Evolutionary conservation across 2,888 invertebrate species (phyloP).

Genomic region (Luperina testacea): DNA sequence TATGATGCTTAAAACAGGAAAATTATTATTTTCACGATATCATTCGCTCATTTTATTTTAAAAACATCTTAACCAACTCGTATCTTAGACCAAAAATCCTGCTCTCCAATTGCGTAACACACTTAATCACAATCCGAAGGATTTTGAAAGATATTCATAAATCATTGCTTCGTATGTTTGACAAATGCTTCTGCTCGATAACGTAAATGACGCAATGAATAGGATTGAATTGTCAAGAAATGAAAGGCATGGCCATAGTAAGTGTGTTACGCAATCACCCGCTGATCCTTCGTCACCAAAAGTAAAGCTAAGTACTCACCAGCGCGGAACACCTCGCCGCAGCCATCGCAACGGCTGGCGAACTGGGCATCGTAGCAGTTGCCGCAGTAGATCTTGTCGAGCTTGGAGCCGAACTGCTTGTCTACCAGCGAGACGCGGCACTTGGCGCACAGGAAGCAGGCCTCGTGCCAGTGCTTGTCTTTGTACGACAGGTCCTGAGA

Average conservation of each 20-base stretch:
- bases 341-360: slow-evolving; percentile 99
- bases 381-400: slow-evolving; percentile 99
- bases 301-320: slow-evolving; percentile 91
- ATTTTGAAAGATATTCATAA: not conserved
- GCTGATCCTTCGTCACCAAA: not conserved
- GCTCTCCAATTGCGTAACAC: not conserved
- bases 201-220: not conserved
- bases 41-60: not conserved
- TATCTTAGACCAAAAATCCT: not conserved
- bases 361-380: slow-evolving; percentile 99
- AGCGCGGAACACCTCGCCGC: slow-evolving; percentile 99
- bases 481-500: slow-evolving; percentile 99
- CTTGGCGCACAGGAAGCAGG: slow-evolving; percentile 99
- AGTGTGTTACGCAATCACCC: not conserved
- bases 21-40: not conserved
- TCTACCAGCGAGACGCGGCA: slow-evolving; percentile 99
- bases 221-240: not conserved
- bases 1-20: not conserved
- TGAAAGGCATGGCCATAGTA: not conserved
- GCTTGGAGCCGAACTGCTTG: slow-evolving; percentile 99
- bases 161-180: not conserved
- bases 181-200: not conserved
- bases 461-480: slow-evolving; percentile 99
- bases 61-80: not conserved
- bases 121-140: not conserved